phyloP scores from a whole-genome alignment of 1,140 invertebrate species.

The Drosophila paulistorum region DNA sequence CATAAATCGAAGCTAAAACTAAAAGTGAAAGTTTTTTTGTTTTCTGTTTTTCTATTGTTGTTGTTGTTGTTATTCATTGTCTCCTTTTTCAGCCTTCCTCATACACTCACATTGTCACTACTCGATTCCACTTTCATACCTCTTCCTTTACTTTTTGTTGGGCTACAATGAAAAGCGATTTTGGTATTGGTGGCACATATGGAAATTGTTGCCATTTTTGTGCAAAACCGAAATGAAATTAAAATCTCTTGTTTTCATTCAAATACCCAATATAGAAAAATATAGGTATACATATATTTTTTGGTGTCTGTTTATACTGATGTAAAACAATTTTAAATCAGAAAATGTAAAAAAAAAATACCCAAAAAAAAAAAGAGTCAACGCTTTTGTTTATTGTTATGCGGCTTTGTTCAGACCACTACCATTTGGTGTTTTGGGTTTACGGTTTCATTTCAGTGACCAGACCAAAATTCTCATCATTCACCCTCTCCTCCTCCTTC shows the following conservation, averaged over 20 bases:
- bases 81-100: not conserved
- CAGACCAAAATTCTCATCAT: constrained; percentile 19
- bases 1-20: constrained; percentile 45
- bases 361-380: constrained; percentile 58
- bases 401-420: constrained; percentile 13
- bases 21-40: constrained; percentile 54
- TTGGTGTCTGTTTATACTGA: not conserved
- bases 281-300: constrained; percentile 15
- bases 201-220: constrained; percentile 71
- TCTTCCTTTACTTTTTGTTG: not conserved
- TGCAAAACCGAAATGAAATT: constrained; percentile 70
- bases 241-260: constrained; percentile 53
- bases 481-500: not conserved
- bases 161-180: constrained; percentile 26
- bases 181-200: constrained; percentile 60
- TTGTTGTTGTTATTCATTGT: not conserved
- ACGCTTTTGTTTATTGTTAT: constrained; percentile 13
- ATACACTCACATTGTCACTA: too few species aligned
- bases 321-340: constrained; percentile 25
- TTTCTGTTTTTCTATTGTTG: not conserved
- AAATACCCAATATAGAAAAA: constrained; percentile 19
- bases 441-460: constrained; percentile 23
- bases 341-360: constrained; percentile 43
- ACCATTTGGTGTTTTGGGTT: constrained; percentile 24
- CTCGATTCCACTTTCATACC: too few species aligned